These are phyloP conservation scores for Labeo rohita DNA, from an alignment of 2,113 vertebrate species.

Conservation along the genomic window DNA sequence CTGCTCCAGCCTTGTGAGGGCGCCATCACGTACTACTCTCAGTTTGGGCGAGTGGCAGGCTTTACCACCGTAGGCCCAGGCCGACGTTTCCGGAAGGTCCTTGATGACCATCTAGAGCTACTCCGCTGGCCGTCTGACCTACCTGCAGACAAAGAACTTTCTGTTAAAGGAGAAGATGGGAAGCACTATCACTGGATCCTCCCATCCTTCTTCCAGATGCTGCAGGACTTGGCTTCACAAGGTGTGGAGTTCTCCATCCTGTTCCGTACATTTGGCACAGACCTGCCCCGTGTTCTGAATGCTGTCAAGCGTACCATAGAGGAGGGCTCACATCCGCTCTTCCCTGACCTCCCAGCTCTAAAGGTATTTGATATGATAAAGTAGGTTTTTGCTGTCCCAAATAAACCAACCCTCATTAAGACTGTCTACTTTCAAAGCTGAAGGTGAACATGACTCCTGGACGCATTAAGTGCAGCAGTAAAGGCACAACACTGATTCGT, in stretches of 20 bases:
- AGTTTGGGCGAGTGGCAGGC: slow-evolving; percentile 73
- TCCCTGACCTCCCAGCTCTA: slow-evolving; percentile 77
- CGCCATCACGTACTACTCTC: slow-evolving; percentile 79
- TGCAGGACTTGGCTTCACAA: slow-evolving; percentile 75
- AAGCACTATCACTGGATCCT: slow-evolving; percentile 84
- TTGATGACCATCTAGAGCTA: slow-evolving; percentile 76
- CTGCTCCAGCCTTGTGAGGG: slow-evolving; percentile 75
- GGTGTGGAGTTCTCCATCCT: slow-evolving; percentile 77
- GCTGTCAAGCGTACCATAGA: slow-evolving; percentile 71
- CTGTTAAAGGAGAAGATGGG: slow-evolving; percentile 73
- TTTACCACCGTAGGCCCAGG: slow-evolving; percentile 78
- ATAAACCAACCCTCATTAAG: background rate
- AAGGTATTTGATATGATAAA: slow-evolving; percentile 62
- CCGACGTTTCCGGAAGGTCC: slow-evolving; percentile 71
- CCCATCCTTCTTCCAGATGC: slow-evolving; percentile 87
- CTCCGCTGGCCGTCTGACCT: slow-evolving; percentile 78
- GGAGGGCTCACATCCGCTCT: slow-evolving; percentile 82
- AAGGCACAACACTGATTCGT: slow-evolving; percentile 72
- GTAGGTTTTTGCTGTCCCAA: background rate
- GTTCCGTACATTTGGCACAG: slow-evolving; percentile 85
- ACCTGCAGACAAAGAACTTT: slow-evolving; percentile 72
- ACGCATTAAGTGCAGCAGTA: slow-evolving; percentile 81
- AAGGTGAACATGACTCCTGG: slow-evolving; percentile 76
- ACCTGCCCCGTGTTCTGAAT: slow-evolving; percentile 77
- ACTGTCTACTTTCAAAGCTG: slow-evolving; percentile 70